Base-by-base conservation (phyloP, 2,888 invertebrate species). In the Ypsolopha sequella region DNA sequence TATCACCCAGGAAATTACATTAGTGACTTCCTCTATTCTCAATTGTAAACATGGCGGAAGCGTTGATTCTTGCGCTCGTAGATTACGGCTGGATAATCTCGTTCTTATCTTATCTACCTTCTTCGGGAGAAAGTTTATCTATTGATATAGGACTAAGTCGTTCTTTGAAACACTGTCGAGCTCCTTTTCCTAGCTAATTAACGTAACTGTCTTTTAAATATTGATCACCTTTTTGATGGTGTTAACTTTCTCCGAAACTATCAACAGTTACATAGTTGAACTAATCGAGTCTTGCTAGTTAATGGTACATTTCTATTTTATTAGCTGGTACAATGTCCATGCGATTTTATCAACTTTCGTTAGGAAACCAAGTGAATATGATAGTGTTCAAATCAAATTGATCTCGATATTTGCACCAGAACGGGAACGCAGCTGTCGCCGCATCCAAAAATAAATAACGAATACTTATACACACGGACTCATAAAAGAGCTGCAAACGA, bases 71-170 rank as follows among this genome's bases (percentile, higher is more conserved):
- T 64, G 64, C 65, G 68, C 67, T 66, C 68, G 73, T 73, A 70
- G 74, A 79, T 82, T 79, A 74, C 70, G 68, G 67, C 73, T 64
- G 62, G 68, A 70, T 75, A 71, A 75, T 75, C 73, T 73, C 61
- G 66, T 77, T 76, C 68, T 68, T 70, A 80, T 79, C 75, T 74
- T 61, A 64, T 58, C 63, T 58, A 60, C 64, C 66, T 72, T 65
- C 65, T 73, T 60, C 56, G 57, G 63, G 78, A 74, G 84, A 84
- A 84, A 82, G 81, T 75, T 70, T 58, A 61, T 24, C 24, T 24
- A 24, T 62, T 66, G 63, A 60, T 56, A 57, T 58, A 57, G 49
- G 54, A 53, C 52, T 51, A 45, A 14, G 43, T 36, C 8, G 47
- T 45, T 45, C 10, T 6, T 45, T 45, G 33, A 33, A 45, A 45